These are phyloP conservation scores for Spicauda simplicius DNA, from an alignment of 2,888 invertebrate species.

Conservation along the genomic window DNA sequence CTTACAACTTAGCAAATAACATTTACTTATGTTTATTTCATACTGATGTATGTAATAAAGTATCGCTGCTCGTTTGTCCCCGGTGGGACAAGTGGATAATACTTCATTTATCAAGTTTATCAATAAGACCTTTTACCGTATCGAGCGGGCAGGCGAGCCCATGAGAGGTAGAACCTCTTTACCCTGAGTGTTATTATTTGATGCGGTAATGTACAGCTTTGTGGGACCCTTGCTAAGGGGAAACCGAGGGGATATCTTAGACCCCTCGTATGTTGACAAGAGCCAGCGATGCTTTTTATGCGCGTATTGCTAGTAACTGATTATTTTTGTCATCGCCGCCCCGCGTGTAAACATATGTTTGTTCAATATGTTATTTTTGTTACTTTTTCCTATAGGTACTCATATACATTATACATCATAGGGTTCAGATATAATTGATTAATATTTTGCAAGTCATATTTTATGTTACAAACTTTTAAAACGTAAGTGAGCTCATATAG, in stretches of 20 bases:
- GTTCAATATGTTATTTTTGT: too few species aligned
- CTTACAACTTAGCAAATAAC: too few species aligned
- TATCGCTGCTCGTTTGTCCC: not conserved
- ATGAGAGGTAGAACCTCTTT: constrained; percentile 48
- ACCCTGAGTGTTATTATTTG: constrained; percentile 67
- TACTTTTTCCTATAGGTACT: too few species aligned
- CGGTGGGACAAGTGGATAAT: constrained; percentile 37
- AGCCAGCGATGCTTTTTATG: constrained; percentile 24
- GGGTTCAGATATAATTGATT: too few species aligned
- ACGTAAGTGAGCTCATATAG: too few species aligned
- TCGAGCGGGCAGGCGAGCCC: constrained; percentile 46
- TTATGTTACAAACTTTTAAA: too few species aligned
- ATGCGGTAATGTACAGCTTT: constrained; percentile 66
- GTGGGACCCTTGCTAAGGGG: constrained; percentile 50
- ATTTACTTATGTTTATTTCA: too few species aligned
- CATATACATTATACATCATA: too few species aligned
- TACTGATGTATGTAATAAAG: not conserved
- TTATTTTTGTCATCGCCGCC: not conserved
- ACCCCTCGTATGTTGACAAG: constrained; percentile 42
- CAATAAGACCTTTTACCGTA: constrained; percentile 54
- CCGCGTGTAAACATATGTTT: not conserved
- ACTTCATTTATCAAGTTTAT: constrained; percentile 52
- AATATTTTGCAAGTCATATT: too few species aligned
- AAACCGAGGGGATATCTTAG: constrained; percentile 46
- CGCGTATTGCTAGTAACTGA: not conserved